These are phyloP conservation scores for Ahaetulla prasina DNA, from an alignment of 2,113 vertebrate genomes.

Conservation along the genomic window DNA sequence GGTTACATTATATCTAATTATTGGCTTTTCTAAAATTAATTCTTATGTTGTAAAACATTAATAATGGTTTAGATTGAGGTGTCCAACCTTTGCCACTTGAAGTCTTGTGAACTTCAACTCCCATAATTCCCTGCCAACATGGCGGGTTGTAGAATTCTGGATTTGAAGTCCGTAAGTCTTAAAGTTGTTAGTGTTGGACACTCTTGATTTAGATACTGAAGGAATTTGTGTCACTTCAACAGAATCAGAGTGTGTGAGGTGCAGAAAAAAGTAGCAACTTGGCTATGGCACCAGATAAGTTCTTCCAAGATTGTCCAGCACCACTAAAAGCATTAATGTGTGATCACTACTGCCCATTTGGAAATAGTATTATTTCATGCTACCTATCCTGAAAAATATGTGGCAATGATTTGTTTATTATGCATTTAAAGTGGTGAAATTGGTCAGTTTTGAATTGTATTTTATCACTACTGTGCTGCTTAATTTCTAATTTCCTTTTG, in stretches of 20 bases:
- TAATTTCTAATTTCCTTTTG: neutral
- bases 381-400: neutral
- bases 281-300: neutral
- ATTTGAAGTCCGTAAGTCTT: neutral
- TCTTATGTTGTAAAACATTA: slow-evolving; percentile 10
- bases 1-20: neutral
- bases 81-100: no score
- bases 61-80: neutral
- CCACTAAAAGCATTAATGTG: neutral
- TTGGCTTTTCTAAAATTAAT: slow-evolving; percentile 1
- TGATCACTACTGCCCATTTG: neutral
- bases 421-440: neutral
- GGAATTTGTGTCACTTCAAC: neutral
- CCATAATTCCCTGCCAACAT: neutral
- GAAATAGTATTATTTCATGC: neutral
- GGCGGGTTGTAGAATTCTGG: neutral
- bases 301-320: neutral
- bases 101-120: no score
- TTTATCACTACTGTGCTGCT: neutral
- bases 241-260: neutral
- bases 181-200: neutral
- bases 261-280: neutral
- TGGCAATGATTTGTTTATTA: neutral
- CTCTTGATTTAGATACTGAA: fast-evolving
- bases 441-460: neutral